A percentile compares a stretch with the other conserved stretches of the same genome.
These are phyloP conservation scores for Drosophila peninsularis DNA, from an alignment of 2,888 invertebrate species.

Conservation along the genomic window DNA sequence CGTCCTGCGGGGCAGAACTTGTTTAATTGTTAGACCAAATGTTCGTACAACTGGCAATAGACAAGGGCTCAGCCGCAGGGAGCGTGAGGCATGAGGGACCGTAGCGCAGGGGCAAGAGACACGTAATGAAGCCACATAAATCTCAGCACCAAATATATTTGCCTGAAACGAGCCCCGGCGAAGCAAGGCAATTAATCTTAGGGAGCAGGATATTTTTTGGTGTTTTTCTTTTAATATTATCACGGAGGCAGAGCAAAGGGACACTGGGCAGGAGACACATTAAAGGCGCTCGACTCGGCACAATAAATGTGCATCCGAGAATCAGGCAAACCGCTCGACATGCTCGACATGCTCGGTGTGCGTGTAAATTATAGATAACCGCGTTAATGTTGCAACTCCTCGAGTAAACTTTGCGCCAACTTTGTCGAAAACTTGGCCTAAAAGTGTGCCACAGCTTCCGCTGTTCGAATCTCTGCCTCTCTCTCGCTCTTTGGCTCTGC, in stretches of 20 bases:
- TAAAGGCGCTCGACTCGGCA: conserved; percentile 43
- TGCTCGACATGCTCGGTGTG: conserved; percentile 28
- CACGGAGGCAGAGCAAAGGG: conserved; percentile 1
- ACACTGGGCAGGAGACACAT: conserved; percentile 25
- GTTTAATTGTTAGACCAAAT: conserved; percentile 71
- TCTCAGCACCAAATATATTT: conserved; percentile 78
- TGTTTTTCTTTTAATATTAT: conserved; percentile 11
- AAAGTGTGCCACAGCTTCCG: conserved; percentile 51
- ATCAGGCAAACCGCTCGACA: conserved; percentile 31
- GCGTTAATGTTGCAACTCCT: conserved; percentile 74
- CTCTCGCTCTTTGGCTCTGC: not conserved
- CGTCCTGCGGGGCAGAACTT: conserved; percentile 41
- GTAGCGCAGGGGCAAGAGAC: not conserved
- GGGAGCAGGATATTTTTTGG: conserved; percentile 30
- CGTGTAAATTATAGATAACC: conserved; percentile 79
- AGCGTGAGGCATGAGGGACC: not conserved
- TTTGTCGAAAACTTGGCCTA: conserved; percentile 59
- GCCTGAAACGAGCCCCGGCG: conserved; percentile 41
- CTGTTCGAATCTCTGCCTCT: not conserved
- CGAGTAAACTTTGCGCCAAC: conserved; percentile 42
- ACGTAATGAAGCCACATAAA: conserved; percentile 75
- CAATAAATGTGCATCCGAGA: conserved; percentile 66
- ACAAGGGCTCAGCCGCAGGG: conserved; percentile 25
- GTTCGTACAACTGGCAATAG: conserved; percentile 41
- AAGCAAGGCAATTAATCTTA: conserved; percentile 72